phyloP scores from a whole-genome alignment of 2,797 vertebrate genomes.

The Thalassophryne amazonica region DNA sequence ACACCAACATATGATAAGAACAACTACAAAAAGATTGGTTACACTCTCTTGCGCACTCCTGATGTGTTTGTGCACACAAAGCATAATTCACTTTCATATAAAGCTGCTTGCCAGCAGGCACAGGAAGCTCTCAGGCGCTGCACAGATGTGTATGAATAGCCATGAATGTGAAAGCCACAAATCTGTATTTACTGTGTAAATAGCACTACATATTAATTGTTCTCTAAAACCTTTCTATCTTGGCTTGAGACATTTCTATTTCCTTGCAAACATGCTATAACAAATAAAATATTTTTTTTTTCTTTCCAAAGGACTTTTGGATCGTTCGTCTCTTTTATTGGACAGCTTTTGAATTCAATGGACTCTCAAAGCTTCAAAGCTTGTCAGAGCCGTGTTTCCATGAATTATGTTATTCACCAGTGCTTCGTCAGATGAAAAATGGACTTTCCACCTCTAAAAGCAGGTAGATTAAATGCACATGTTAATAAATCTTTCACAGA shows the following conservation, averaged over 20 bases:
- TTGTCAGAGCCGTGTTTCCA: neutral
- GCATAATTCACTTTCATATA: neutral
- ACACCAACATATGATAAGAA: conserved; percentile 42
- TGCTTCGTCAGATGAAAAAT: neutral
- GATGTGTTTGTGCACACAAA: conserved; percentile 15
- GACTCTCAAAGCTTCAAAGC: conserved; percentile 1
- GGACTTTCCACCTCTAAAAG: neutral
- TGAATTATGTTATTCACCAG: neutral
- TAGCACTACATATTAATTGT: neutral
- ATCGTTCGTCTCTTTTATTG: conserved; percentile 3
- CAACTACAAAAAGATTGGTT: conserved; percentile 26
- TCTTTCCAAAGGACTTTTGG: conserved; percentile 1
- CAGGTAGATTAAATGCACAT: neutral
- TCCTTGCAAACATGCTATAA: conserved; percentile 1
- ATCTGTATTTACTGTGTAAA: too few relatives aligned
- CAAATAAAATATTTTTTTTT: conserved; percentile 17
- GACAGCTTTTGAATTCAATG: neutral
- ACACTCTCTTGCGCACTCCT: conserved; percentile 8
- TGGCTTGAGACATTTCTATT: neutral
- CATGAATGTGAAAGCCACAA: too few relatives aligned
- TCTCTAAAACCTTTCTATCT: neutral
- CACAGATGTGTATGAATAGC: neutral
- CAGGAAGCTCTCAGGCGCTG: neutral
- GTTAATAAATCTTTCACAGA: conserved; percentile 1
- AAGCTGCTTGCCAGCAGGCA: neutral